phyloP scores from a whole-genome alignment of 2,888 invertebrate genomes.

The Amorpha juglandis region DNA sequence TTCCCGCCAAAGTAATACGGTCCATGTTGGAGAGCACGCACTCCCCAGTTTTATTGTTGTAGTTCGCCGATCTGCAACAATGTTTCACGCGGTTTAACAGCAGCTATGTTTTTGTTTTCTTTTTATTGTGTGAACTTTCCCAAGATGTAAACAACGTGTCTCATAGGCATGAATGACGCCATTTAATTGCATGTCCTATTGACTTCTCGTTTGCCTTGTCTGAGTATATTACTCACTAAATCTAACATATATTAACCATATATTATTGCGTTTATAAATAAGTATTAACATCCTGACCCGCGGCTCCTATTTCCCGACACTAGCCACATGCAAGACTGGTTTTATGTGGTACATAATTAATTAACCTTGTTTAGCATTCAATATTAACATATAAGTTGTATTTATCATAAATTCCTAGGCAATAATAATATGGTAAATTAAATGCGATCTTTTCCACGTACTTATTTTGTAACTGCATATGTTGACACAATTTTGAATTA shows the following conservation, averaged over 20 bases:
- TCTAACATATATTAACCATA: conserved; percentile 1
- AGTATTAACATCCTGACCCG: conserved; percentile 40
- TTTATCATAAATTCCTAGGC: conserved; percentile 26
- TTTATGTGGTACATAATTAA: conserved; percentile 38
- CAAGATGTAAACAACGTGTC: conserved; percentile 60
- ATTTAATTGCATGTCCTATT: conserved; percentile 41
- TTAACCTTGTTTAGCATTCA: conserved; percentile 10
- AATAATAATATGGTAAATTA: not conserved
- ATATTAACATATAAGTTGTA: conserved; percentile 17
- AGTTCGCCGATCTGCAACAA: conserved; percentile 94
- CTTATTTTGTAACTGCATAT: not conserved
- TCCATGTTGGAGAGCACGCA: conserved; percentile 97
- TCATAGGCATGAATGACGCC: conserved; percentile 37
- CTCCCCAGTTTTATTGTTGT: conserved; percentile 92
- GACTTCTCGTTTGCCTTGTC: conserved; percentile 30
- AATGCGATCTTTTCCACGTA: conserved; percentile 6
- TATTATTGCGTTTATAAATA: conserved; percentile 23
- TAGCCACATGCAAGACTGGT: conserved; percentile 37
- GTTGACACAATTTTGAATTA: not conserved
- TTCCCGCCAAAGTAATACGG: conserved; percentile 93
- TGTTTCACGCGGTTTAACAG: conserved; percentile 63
- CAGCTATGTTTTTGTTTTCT: conserved; percentile 56
- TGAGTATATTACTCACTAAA: not conserved
- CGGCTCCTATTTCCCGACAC: conserved; percentile 36
- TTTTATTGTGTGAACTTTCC: conserved; percentile 74